Evolutionary conservation across 2,797 vertebrate species (phyloP).

Genomic region (Diplodus puntazzo): DNA sequence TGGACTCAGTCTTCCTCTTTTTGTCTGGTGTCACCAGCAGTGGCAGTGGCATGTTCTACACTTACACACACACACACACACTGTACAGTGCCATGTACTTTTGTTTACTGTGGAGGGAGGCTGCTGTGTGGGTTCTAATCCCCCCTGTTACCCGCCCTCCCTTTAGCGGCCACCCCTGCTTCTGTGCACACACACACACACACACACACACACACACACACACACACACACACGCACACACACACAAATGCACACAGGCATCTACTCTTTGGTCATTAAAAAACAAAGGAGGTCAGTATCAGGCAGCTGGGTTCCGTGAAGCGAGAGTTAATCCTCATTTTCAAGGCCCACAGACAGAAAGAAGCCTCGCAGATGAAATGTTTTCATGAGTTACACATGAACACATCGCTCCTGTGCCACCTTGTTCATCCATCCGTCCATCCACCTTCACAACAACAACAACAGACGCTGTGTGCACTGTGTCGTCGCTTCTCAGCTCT

Average conservation of each 20-base stretch:
- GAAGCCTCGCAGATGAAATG: constrained; percentile 63
- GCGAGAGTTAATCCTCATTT: constrained; percentile 79
- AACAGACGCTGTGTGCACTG: constrained; percentile 2
- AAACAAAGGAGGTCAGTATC: constrained; percentile 85
- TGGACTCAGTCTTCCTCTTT: constrained; percentile 81
- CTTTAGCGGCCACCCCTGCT: constrained; percentile 60
- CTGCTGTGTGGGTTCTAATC: constrained; percentile 74
- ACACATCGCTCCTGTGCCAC: constrained; percentile 36
- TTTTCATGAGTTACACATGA: constrained; percentile 54
- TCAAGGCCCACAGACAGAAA: constrained; percentile 74
- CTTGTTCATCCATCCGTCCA: constrained; percentile 39
- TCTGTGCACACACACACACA: neutral
- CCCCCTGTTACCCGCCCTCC: constrained; percentile 58
- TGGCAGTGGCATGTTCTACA: constrained; percentile 59
- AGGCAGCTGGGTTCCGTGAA: constrained; percentile 78
- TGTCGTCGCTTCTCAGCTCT: constrained; percentile 2
- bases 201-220: constrained; percentile 9
- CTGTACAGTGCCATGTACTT: constrained; percentile 59
- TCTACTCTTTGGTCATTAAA: constrained; percentile 76
- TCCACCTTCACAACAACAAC: constrained; percentile 38
- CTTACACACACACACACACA: constrained; percentile 52
- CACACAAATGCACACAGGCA: constrained; percentile 47
- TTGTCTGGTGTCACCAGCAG: constrained; percentile 78
- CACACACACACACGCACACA: constrained; percentile 31
- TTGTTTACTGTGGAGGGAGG: constrained; percentile 69